phyloP scores from a whole-genome alignment of 2,797 vertebrate genomes.

The Selene dorsalis region DNA sequence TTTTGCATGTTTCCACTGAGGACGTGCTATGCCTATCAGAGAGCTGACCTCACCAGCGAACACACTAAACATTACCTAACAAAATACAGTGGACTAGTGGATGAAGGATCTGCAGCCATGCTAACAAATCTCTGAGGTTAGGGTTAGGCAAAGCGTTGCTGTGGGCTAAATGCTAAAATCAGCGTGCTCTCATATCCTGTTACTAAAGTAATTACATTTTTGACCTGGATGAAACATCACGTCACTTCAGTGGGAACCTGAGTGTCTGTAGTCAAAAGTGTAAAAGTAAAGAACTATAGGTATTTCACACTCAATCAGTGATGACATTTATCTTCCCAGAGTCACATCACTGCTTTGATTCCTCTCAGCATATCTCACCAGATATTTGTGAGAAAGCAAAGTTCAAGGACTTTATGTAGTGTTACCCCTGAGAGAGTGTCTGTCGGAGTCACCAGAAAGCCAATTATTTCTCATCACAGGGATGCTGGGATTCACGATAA shows the following conservation, averaged over 20 bases:
- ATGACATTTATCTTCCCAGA: background rate
- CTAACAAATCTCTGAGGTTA: background rate
- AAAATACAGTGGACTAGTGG: background rate
- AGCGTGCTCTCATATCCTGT: background rate
- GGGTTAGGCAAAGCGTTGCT: too few relatives aligned
- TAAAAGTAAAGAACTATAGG: background rate
- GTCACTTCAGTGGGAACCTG: too few relatives aligned
- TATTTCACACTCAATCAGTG: background rate
- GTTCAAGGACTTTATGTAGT: background rate
- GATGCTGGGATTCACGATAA: constrained; percentile 2
- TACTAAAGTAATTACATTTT: background rate
- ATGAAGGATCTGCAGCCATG: background rate
- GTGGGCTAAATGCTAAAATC: background rate
- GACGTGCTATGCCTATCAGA: background rate
- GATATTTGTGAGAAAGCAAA: constrained; percentile 1
- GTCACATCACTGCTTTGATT: background rate
- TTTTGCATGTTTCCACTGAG: constrained; percentile 5
- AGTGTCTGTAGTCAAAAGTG: background rate
- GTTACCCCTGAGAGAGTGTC: background rate
- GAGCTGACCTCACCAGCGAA: background rate
- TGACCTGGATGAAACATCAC: background rate
- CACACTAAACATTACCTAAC: constrained; percentile 1
- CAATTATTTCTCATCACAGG: constrained; percentile 3
- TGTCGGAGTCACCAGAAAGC: background rate
- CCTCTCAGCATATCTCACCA: background rate